Conservation (phyloP, 2,113 vertebrate species). For the Gasterosteus nipponicus region DNA sequence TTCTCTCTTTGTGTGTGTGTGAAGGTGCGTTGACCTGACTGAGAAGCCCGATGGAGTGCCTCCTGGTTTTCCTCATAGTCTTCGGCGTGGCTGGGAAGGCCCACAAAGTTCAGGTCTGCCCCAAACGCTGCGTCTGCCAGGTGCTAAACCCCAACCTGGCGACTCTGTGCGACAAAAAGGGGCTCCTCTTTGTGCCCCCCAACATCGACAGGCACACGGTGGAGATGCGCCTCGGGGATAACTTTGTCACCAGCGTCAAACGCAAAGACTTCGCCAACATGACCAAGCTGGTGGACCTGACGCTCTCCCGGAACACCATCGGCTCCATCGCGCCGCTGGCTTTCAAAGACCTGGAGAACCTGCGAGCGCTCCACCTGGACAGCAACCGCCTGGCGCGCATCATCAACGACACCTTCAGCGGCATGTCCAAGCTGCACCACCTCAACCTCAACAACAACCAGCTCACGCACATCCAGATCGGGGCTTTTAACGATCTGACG, state of each 20-base stretch:
- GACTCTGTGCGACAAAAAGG: conserved; percentile 98
- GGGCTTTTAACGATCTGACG: conserved; percentile 94
- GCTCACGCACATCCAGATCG: conserved; percentile 92
- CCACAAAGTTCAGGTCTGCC: conserved; percentile 97
- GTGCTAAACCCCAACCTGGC: conserved; percentile 96
- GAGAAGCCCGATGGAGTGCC: conserved; percentile 91
- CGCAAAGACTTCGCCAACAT: conserved; percentile 98
- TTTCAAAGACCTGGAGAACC: conserved; percentile 94
- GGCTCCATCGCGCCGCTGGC: conserved; percentile 93
- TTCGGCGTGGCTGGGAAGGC: conserved; percentile 89
- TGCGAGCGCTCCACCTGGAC: conserved; percentile 95
- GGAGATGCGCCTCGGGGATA: conserved; percentile 95
- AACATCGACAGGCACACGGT: conserved; percentile 98
- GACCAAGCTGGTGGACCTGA: conserved; percentile 98
- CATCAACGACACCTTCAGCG: conserved; percentile 97
- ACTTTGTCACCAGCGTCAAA: conserved; percentile 96
- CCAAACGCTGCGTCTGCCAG: conserved; percentile 97
- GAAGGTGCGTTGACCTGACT: conserved; percentile 86
- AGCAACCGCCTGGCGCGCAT: conserved; percentile 96
- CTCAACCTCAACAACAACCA: conserved; percentile 99
- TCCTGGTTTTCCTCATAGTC: conserved; percentile 93
- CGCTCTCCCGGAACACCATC: conserved; percentile 96
- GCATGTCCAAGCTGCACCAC: conserved; percentile 98
- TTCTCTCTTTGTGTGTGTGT: conserved; percentile 45
- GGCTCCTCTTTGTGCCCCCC: conserved; percentile 96